A percentile compares a stretch with the other conserved stretches of the same genome.
Conservation (phyloP, 2,797 vertebrate genomes). For the Amblyopsis hoosieri region DNA sequence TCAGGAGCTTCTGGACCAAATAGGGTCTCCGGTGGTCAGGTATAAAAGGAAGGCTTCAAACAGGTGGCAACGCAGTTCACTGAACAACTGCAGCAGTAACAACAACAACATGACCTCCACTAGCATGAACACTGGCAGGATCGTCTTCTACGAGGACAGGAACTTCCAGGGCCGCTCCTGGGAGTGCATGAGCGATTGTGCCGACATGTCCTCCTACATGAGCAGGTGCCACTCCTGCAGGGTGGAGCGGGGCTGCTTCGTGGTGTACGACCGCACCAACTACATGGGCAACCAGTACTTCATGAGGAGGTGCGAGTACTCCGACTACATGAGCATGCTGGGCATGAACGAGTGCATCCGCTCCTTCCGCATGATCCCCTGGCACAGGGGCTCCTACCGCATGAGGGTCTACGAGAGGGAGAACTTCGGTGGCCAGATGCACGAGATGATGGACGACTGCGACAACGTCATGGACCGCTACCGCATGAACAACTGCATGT, state of each 20-base stretch:
- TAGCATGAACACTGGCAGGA: constrained; percentile 3
- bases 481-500: constrained; percentile 40
- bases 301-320: constrained; percentile 44
- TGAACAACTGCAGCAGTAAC: not conserved
- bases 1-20: not conserved
- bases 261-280: constrained; percentile 43
- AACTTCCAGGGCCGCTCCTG: constrained; percentile 54
- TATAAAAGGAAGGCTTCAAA: constrained; percentile 8
- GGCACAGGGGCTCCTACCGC: constrained; percentile 41
- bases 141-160: constrained; percentile 51
- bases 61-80: constrained; percentile 7
- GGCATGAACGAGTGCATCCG: constrained; percentile 71
- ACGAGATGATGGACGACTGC: constrained; percentile 49
- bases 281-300: constrained; percentile 54
- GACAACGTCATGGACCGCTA: constrained; percentile 44
- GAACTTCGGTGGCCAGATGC: constrained; percentile 50
- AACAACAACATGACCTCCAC: not conserved
- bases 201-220: constrained; percentile 47
- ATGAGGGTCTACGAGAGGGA: constrained; percentile 54
- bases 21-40: not conserved
- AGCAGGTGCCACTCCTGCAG: constrained; percentile 46
- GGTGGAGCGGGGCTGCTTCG: constrained; percentile 49
- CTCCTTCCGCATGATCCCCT: constrained; percentile 73
- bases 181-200: constrained; percentile 47
- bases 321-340: constrained; percentile 44